Percentiles rank a stretch among this genome's conserved stretches.
Evolutionary conservation across 1,140 invertebrate species (phyloP).

Genomic region (Hormaphis cornu): DNA sequence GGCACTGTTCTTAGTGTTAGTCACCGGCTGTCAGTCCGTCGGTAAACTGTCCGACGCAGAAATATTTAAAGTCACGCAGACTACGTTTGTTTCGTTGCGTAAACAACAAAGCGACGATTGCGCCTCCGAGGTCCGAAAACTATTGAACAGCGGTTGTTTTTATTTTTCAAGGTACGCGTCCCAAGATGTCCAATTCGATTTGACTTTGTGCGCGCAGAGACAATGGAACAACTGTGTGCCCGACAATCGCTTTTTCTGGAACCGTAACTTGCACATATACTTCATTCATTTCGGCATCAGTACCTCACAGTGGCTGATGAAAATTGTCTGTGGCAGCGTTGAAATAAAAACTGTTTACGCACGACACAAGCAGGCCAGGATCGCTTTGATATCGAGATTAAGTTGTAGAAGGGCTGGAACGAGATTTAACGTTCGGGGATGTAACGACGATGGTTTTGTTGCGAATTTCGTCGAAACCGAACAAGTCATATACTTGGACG

Average conservation of each 20-base stretch:
- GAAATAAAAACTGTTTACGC: conserved; percentile 94
- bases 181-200: conserved; percentile 57
- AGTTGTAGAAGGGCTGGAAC: conserved; percentile 95
- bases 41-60: conserved; percentile 89
- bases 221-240: conserved; percentile 64
- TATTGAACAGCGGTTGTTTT: conserved; percentile 92
- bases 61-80: conserved; percentile 87
- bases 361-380: conserved; percentile 81
- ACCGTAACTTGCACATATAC: conserved; percentile 86
- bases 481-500: conserved; percentile 86
- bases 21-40: conserved; percentile 89
- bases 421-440: conserved; percentile 92
- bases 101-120: conserved; percentile 71
- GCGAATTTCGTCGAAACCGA: conserved; percentile 99
- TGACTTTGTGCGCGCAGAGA: conserved; percentile 86
- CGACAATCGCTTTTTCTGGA: conserved; percentile 96
- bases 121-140: conserved; percentile 70
- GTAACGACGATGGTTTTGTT: conserved; percentile 97
- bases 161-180: conserved; percentile 78
- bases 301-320: conserved; percentile 77
- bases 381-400: conserved; percentile 86
- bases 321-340: conserved; percentile 90
- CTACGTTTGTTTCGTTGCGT: conserved; percentile 76
- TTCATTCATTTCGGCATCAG: conserved; percentile 81
- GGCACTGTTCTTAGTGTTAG: conserved; percentile 76